phyloP scores from a whole-genome alignment of 2,797 vertebrate species.

The Channallabes apus region DNA sequence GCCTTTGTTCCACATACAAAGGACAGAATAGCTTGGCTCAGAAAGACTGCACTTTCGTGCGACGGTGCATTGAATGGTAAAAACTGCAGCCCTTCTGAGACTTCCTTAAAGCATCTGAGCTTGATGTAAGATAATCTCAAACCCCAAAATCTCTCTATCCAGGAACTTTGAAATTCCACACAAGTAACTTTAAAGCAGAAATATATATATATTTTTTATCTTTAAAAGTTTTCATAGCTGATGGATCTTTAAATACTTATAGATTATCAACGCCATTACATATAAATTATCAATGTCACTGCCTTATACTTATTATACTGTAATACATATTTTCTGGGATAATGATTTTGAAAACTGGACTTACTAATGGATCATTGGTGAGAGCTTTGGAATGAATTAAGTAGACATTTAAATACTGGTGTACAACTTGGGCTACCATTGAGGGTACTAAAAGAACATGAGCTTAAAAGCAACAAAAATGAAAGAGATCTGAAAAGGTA shows the following conservation, averaged over 20 bases:
- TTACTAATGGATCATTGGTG: not conserved
- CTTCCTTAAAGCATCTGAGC: constrained; percentile 9
- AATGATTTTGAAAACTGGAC: not conserved
- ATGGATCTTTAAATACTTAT: not conserved
- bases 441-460: not conserved
- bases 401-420: constrained; percentile 2
- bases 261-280: not conserved
- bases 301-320: not conserved
- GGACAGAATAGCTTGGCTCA: constrained; percentile 36
- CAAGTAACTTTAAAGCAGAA: constrained; percentile 7
- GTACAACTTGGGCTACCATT: constrained; percentile 1
- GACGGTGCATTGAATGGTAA: not conserved
- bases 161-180: not conserved
- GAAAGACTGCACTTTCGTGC: not conserved
- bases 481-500: not conserved
- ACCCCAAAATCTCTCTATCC: not conserved
- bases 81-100: not conserved
- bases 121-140: constrained; percentile 6
- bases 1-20: constrained; percentile 53
- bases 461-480: not conserved
- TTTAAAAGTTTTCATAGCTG: constrained; percentile 1
- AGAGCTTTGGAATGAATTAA: constrained; percentile 43
- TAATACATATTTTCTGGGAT: not conserved
- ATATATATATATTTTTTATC: not conserved
- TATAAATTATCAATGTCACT: not conserved